These are phyloP conservation scores for Hyposoter didymator DNA, from an alignment of 2,888 invertebrate genomes.

Conservation along the genomic window DNA sequence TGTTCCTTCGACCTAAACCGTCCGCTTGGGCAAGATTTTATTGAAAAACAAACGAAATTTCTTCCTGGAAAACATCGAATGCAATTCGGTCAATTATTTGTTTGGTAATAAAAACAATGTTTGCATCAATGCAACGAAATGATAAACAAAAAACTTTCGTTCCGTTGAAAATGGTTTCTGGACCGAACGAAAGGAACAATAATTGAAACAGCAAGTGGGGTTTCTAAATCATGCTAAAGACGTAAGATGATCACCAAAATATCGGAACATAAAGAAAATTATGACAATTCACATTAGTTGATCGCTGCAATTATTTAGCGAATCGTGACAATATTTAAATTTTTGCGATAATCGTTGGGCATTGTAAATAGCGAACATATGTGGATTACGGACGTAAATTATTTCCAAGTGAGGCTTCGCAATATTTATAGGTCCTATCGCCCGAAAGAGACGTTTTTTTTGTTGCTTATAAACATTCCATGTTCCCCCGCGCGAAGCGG, in stretches of 20 bases:
- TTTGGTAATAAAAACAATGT: too few species aligned
- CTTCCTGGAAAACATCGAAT: neutral
- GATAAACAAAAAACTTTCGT: too few species aligned
- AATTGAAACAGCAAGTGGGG: neutral
- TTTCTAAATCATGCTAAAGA: neutral
- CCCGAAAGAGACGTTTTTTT: slow-evolving; percentile 2
- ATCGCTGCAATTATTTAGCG: neutral
- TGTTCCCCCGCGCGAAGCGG: slow-evolving; percentile 1
- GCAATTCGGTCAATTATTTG: neutral
- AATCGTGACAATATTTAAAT: neutral
- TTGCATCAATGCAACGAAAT: too few species aligned
- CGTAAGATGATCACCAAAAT: neutral
- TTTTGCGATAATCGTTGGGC: neutral
- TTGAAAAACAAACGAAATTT: neutral
- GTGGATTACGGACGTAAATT: slow-evolving; percentile 34
- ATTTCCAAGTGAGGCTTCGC: slow-evolving; percentile 46
- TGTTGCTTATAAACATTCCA: slow-evolving; percentile 9
- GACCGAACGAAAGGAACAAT: too few species aligned
- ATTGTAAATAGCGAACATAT: neutral
- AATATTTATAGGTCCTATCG: neutral
- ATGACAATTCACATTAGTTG: neutral
- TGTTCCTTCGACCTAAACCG: neutral
- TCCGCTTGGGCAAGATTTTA: neutral
- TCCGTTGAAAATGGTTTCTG: too few species aligned
- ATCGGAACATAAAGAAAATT: neutral